Evolutionary conservation across 2,113 vertebrate genomes (phyloP).

Genomic region (Brachypodius melanocephalos): DNA sequence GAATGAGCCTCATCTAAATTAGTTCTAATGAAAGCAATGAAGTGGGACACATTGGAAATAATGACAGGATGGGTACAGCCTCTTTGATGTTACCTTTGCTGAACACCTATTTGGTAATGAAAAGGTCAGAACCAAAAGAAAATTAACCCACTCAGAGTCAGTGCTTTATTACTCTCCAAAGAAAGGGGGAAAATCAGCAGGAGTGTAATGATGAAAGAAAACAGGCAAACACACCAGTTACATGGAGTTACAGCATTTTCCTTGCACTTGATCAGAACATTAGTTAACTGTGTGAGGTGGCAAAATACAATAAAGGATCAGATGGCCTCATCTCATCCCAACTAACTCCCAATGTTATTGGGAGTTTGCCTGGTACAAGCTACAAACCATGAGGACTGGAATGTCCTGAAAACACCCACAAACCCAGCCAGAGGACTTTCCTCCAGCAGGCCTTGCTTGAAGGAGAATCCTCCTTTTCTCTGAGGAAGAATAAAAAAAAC

Average conservation of each 20-base stretch:
- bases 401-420: neutral
- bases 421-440: neutral
- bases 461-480: neutral
- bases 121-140: constrained; percentile 11
- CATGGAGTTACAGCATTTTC: neutral
- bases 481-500: neutral
- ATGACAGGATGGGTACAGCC: constrained; percentile 36
- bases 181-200: neutral
- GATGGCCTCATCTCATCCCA: neutral
- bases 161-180: neutral
- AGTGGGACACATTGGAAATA: constrained; percentile 6
- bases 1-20: constrained; percentile 1
- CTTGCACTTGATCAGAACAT: neutral
- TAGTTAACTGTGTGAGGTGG: neutral
- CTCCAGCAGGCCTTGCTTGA: neutral
- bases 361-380: neutral
- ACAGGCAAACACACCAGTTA: neutral
- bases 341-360: neutral
- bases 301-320: neutral
- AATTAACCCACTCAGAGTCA: neutral
- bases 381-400: neutral
- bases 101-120: constrained; percentile 22
- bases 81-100: neutral
- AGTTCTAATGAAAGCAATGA: constrained; percentile 44
- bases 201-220: neutral